Evolutionary conservation across 2,113 vertebrate species (phyloP), one percentile per base, ranked within the genome.

Genomic region (Oxyura jamaicensis): DNA sequence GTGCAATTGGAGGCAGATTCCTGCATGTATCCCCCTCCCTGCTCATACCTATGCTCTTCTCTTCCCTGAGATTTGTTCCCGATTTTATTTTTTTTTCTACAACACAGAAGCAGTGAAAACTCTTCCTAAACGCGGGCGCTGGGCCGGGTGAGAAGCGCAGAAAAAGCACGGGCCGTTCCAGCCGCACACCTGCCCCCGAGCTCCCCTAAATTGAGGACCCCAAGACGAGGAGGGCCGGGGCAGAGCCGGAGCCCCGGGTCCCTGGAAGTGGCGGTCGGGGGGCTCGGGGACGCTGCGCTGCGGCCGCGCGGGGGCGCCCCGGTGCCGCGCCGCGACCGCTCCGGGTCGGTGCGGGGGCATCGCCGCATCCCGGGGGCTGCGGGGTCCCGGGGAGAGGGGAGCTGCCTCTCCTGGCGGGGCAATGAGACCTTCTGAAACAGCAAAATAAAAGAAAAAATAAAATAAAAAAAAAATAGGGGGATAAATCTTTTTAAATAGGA

Each of bases 401-500:
- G 46, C 46, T 48, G 20, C 46, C 46, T 21, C 46, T 22, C 46
- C 46, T 48, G 46, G 46, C 46, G 46, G 46, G 20, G 21, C 46
- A 48, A 21, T 20, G 46, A 48, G 20, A 20, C 46, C 46, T 22
- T 21, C 20, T 22, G 46, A 48, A 48, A 48, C 8, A 48, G 46
- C 10, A 48, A 48, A 48, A 48, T 48, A 11, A 46, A 46, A 46
- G 9, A 46, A 46, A 19, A 5, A 46, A 22, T 6, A 46, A 46
- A 42, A 42, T 15, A 16, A 42, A 42, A 33, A 33, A 10, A 0
- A 23, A 25, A 35, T 23, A 23, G 21, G 0, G 41, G 4, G 0
- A 1, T 7, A 12, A n/a, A 1, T 33, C 10, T 42, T 36, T 81
- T 69, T 33, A 60, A 41, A 6, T 3, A 50, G 22, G 23, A 36